Evolutionary conservation across 1,140 invertebrate species (phyloP), one percentile per base, ranked within the genome.

Genomic region (Spodoptera litura): DNA sequence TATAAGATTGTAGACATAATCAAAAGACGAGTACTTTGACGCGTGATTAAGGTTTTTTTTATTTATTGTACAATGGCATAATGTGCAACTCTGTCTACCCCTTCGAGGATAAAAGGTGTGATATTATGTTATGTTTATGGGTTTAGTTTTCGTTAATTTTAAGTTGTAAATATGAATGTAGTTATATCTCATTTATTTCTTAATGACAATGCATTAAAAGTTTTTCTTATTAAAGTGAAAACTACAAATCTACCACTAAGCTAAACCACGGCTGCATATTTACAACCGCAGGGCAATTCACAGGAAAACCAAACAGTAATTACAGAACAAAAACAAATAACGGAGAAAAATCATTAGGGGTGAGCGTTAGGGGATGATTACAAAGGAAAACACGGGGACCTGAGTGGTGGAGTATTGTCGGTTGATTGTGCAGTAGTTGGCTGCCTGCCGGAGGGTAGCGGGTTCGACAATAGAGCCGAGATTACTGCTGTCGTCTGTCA

Each of bases 281-380:
- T 85, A 88, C 85, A 86, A 84, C 88, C 89, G 80, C 88, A 66
- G 83, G 89, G 88, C 91, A 91, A 91, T 93, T 87, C 87, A 88
- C 88, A 87, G 87, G 89, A 88, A 92, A 91, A 93, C 89, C 90
- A 91, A 93, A 93, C 90, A 93, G 81, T 89, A 92, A 94, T 94
- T 94, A 93, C 88, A 80, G 82, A 86, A 91, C 87, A 90, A 92
- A 93, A 93, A 94, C 91, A 94, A 94, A 94, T 91, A 94, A 64
- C 81, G 81, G 89, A 89, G 91, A 91, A 91, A 92, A 92, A 92
- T 92, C 91, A 91, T 91, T 91, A 91, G 87, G 90, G 90, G 89
- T 85, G 85, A 86, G 75, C 76, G 81, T 81, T 71, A 78, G 87
- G 90, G 88, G 89, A 80, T 87, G 89, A 89, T 91, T 84, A 93